These are phyloP conservation scores for Pipra filicauda DNA, from an alignment of 2,113 vertebrate genomes.

Conservation along the genomic window DNA sequence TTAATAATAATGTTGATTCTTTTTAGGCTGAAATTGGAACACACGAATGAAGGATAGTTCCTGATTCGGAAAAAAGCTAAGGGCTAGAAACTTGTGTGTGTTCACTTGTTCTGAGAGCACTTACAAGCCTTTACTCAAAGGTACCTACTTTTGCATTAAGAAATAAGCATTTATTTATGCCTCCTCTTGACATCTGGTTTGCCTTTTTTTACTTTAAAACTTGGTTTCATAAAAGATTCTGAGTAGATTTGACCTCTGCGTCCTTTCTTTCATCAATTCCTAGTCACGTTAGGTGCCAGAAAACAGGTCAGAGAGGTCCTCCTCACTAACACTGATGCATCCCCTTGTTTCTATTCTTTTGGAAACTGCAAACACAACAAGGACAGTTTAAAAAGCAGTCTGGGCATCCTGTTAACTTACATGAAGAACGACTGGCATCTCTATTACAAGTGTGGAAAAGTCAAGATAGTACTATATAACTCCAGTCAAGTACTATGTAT, in stretches of 20 bases:
- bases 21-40: not conserved
- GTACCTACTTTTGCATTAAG: not conserved
- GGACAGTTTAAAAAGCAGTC: not conserved
- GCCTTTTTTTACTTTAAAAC: not conserved
- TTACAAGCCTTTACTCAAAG: not conserved
- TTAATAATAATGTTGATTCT: not conserved
- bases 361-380: accelerated
- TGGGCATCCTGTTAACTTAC: not conserved
- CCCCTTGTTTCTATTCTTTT: not conserved
- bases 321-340: accelerated
- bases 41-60: not conserved
- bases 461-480: not conserved
- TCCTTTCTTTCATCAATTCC: not conserved
- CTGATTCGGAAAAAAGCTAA: not conserved
- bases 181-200: not conserved
- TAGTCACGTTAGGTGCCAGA: not conserved
- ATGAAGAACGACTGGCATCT: not conserved
- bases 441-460: not conserved
- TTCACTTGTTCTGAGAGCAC: not conserved
- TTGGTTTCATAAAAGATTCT: not conserved
- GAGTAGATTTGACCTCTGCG: not conserved
- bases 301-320: not conserved
- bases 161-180: not conserved
- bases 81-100: not conserved
- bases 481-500: not conserved